Base-by-base conservation (phyloP, 2,797 vertebrate genomes). In the Channa striata region DNA sequence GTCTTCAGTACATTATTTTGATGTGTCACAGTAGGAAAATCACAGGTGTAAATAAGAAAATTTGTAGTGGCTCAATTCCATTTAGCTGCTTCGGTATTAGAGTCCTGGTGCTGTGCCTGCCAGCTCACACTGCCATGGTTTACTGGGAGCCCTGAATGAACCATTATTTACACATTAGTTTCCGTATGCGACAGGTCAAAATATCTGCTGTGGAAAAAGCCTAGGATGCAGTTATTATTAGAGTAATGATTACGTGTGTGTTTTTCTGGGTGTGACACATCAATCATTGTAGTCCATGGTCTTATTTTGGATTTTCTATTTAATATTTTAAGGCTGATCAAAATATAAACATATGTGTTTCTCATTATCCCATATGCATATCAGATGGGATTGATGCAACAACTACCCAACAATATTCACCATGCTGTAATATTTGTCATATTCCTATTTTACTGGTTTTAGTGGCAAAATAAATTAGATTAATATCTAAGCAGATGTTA, bases 401-500 rank as follows among this genome's bases (percentile, higher is more conserved):
- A 50, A 16, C 12, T 54, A 17, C 44, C 23, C 20, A 21, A 59
- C 14, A 8, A 14, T 17, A 13, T 50, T 62, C 53, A 49, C 20
- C 23, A 39, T 10, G 57, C 36, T 19, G 34, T 3, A 8, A 20
- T 5, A 44, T 0, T 7, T 19, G 57, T n/a, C 13, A 25, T 75
- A 51, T 42, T 25, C 17, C 16, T 25, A 30, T 59, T 59, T 30
- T 13, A 53, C 42, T 12, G 43, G 13, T 21, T 64, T 42, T 14
- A 47, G 44, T 52, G 7, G 6, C 16, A 17, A 43, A 43, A 43
- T 43, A 43, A n/a, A 48, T 33, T 23, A 69, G 21, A 23, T 43
- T 20, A 61, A 53, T 47, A 59, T 51, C 54, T 49, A 54, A 60
- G 42, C 17, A 71, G 48, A 44, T 57, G 58, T 71, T n/a, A 36